Percentiles rank a stretch among this genome's conserved stretches.
Evolutionary conservation across 2,797 vertebrate genomes (phyloP).

Genomic region (Erithacus rubecula): DNA sequence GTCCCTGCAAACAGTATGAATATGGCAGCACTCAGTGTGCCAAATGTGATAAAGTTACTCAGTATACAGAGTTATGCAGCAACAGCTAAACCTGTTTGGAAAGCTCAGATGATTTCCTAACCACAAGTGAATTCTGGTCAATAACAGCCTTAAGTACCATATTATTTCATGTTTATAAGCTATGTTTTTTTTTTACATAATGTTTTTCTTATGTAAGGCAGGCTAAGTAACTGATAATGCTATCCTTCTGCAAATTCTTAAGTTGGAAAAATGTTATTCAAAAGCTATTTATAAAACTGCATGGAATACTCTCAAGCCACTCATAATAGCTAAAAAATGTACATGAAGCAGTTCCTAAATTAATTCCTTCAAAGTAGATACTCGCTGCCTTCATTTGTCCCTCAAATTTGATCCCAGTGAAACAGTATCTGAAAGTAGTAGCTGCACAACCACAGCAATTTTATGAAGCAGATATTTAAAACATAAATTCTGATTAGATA

Average conservation of each 20-base stretch:
- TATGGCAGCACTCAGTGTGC: not conserved
- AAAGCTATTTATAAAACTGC: not conserved
- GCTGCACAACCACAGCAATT: not conserved
- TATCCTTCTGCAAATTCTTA: not conserved
- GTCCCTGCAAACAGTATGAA: not conserved
- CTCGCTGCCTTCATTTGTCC: not conserved
- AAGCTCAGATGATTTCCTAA: not conserved
- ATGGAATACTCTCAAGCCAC: not conserved
- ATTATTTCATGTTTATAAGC: not conserved
- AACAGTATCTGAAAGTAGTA: not conserved
- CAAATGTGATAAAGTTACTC: not conserved
- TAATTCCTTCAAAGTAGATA: not conserved
- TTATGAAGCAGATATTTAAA: not conserved
- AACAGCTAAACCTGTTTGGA: not conserved
- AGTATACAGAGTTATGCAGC: not conserved
- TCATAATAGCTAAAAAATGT: not conserved
- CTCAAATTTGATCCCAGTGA: not conserved
- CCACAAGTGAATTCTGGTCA: not conserved
- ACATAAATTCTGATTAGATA: not conserved
- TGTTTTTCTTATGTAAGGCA: not conserved
- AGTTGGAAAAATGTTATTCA: not conserved
- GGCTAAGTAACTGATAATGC: not conserved
- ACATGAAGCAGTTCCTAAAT: not conserved
- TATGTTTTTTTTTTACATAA: rapidly evolving
- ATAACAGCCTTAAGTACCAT: not conserved